These are phyloP conservation scores for Atta cephalotes DNA, from an alignment of 1,140 invertebrate species.

Conservation along the genomic window DNA sequence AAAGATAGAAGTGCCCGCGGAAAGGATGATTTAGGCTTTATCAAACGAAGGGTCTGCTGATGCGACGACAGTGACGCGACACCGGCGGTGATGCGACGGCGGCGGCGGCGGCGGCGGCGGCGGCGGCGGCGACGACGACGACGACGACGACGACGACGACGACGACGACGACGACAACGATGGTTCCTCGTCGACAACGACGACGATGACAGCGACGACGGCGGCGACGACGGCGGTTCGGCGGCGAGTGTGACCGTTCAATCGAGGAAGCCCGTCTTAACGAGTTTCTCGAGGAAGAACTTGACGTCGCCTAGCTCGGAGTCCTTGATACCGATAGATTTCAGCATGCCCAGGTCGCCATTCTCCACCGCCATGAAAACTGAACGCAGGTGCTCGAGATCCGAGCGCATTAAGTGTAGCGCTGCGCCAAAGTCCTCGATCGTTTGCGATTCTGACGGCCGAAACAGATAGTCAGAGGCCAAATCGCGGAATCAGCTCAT, in stretches of 20 bases:
- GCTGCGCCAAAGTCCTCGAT: conserved; percentile 97
- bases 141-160: background rate
- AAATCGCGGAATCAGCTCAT: background rate
- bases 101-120: background rate
- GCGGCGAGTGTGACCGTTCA: conserved; percentile 86
- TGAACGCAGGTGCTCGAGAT: conserved; percentile 96
- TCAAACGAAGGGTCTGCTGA: conserved; percentile 31
- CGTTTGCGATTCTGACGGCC: conserved; percentile 95
- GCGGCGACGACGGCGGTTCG: background rate
- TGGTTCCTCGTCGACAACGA: background rate
- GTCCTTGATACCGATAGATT: conserved; percentile 97
- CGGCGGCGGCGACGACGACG: background rate
- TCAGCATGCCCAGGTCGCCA: conserved; percentile 96
- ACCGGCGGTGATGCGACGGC: background rate
- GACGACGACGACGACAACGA: background rate
- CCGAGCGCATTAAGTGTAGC: conserved; percentile 94
- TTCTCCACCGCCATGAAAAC: conserved; percentile 99
- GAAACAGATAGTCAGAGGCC: conserved; percentile 19
- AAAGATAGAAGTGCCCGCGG: background rate
- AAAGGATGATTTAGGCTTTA: conserved; percentile 45
- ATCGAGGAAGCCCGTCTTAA: conserved; percentile 98
- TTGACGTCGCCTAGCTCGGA: conserved; percentile 98
- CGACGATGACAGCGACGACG: background rate
- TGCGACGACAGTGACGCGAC: background rate
- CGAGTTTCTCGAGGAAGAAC: conserved; percentile 98